Conservation (phyloP, 2,113 vertebrate species). For the Elephantulus edwardii region DNA sequence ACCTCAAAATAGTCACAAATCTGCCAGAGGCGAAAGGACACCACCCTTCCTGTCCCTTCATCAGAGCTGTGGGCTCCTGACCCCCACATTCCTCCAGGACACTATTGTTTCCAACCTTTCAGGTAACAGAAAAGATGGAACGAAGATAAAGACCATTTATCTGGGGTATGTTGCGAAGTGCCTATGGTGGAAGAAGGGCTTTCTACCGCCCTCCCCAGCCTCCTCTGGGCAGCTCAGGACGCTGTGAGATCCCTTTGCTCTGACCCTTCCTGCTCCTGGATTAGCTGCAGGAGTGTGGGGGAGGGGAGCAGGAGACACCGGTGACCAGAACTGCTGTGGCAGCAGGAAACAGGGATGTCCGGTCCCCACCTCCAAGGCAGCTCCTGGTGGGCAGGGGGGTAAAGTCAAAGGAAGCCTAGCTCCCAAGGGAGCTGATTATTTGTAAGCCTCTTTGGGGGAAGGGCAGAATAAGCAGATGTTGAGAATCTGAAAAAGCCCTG, state of each 20-base stretch:
- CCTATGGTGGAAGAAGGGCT: neutral
- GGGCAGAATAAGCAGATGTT: constrained; percentile 14
- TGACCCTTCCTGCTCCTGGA: constrained; percentile 6
- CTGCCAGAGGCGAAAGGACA: no score
- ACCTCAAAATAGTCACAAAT: neutral
- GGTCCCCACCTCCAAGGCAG: constrained; percentile 50
- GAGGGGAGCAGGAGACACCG: neutral
- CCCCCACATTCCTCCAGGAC: neutral
- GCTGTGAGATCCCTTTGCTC: neutral
- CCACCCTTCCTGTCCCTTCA: fast-evolving
- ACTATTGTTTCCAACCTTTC: neutral
- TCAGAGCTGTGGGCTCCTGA: neutral
- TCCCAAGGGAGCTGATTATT: constrained; percentile 49
- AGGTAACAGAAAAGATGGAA: neutral
- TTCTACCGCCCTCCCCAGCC: fast-evolving
- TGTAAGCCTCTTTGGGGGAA: constrained; percentile 17
- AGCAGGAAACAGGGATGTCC: constrained; percentile 66
- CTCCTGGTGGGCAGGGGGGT: constrained; percentile 49
- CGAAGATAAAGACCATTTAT: neutral
- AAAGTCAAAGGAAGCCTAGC: constrained; percentile 57
- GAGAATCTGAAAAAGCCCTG: neutral
- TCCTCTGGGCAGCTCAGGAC: neutral
- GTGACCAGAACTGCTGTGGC: constrained; percentile 38
- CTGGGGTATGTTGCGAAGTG: fast-evolving
- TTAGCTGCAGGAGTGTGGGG: neutral